A percentile compares a stretch with the other conserved stretches of the same genome.
These are phyloP conservation scores for Larimichthys crocea DNA, from an alignment of 2,113 vertebrate species.

Conservation along the genomic window DNA sequence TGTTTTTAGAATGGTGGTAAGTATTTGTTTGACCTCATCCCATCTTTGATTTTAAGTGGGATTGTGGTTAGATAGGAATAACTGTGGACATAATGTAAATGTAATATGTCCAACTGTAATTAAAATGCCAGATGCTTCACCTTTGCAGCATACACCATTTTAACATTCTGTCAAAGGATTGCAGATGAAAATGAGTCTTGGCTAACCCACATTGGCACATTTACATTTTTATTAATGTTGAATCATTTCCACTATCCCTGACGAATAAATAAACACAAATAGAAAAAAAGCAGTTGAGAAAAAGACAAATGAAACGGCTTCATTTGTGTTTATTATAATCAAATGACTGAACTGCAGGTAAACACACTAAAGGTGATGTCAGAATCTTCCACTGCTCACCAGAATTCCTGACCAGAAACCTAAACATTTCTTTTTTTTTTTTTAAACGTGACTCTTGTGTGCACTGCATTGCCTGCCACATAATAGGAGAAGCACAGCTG, in stretches of 20 bases:
- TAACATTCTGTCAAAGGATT: slow-evolving; percentile 29
- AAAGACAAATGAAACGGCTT: background rate
- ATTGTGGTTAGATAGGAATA: background rate
- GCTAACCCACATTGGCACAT: background rate
- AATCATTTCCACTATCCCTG: slow-evolving; percentile 11
- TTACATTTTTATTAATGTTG: slow-evolving; percentile 52
- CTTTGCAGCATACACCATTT: slow-evolving; percentile 6
- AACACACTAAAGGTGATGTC: background rate
- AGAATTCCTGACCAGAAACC: slow-evolving; percentile 18
- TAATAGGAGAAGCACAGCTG: slow-evolving; percentile 31
- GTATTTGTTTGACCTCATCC: background rate
- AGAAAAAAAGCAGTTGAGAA: background rate
- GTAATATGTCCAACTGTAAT: slow-evolving; percentile 11
- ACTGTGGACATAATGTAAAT: background rate
- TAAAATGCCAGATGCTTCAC: slow-evolving; percentile 23
- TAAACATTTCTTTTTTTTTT: slow-evolving; percentile 16
- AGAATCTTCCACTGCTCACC: background rate
- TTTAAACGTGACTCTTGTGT: slow-evolving; percentile 22
- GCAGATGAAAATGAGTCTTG: slow-evolving; percentile 25
- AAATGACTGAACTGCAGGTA: background rate
- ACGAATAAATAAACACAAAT: slow-evolving; percentile 1
- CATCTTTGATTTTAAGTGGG: background rate
- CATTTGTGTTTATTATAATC: background rate
- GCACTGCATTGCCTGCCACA: background rate
- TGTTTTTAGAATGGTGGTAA: background rate